Percentiles rank a stretch among this genome's conserved stretches.
Evolutionary conservation across 2,113 vertebrate species (phyloP).

Genomic region (Clupea harengus): DNA sequence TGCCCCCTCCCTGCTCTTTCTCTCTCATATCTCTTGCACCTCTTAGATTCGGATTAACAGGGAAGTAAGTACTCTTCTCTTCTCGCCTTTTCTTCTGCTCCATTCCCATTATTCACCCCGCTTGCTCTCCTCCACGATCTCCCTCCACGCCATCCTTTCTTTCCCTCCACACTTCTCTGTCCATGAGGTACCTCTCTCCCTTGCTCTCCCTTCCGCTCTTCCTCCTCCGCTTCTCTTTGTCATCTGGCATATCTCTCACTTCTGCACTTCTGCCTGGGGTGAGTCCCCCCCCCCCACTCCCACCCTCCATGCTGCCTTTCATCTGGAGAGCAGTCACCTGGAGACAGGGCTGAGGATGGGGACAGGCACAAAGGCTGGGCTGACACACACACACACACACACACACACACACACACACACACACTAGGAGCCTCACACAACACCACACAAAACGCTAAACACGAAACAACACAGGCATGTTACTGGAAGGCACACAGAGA

Average conservation of each 20-base stretch:
- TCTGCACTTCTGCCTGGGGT: background rate
- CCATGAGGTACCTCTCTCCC: background rate
- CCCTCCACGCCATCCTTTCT: background rate
- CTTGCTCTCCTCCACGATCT: background rate
- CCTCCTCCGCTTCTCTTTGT: background rate
- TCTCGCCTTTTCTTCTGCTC: background rate
- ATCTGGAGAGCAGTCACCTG: background rate
- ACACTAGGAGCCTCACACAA: background rate
- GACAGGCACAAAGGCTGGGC: background rate
- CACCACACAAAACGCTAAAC: background rate
- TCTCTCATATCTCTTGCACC: conserved; percentile 58
- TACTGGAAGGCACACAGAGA: background rate
- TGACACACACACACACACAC: conserved; percentile 5
- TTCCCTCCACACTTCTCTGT: background rate
- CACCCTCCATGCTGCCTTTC: background rate
- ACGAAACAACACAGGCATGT: background rate
- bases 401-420: conserved; percentile 6
- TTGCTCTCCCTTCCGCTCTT: background rate
- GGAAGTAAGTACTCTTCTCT: conserved; percentile 78
- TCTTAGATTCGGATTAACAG: conserved; percentile 82
- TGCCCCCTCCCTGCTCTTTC: conserved; percentile 25
- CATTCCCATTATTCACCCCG: background rate
- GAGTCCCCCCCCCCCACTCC: background rate
- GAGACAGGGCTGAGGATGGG: background rate
- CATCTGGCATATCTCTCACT: background rate